A percentile compares a stretch with the other conserved stretches of the same genome.
phyloP scores from a whole-genome alignment of 2,113 vertebrate genomes.

The Percopsis transmontana region DNA sequence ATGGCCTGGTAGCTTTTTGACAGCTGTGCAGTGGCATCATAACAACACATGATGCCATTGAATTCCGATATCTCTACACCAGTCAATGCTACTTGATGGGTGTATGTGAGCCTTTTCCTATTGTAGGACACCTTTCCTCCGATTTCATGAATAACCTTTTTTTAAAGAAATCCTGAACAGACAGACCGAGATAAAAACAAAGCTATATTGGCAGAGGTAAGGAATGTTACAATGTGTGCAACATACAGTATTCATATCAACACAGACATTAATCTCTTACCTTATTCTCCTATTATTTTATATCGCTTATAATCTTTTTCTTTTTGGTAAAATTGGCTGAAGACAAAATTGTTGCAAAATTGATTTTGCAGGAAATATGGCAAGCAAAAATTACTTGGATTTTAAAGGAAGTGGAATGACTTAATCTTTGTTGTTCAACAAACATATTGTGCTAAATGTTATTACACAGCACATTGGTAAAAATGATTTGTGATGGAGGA shows the following conservation, averaged over 20 bases:
- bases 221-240: too few relatives aligned
- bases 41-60: slow-evolving; percentile 43
- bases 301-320: too few relatives aligned
- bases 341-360: slow-evolving; percentile 15
- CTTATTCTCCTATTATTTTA: too few relatives aligned
- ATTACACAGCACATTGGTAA: slow-evolving; percentile 31
- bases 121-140: too few relatives aligned
- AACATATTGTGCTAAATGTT: slow-evolving; percentile 32
- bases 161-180: too few relatives aligned
- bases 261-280: too few relatives aligned
- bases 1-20: slow-evolving; percentile 50
- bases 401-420: slow-evolving; percentile 11
- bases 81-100: slow-evolving; percentile 47
- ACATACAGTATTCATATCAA: too few relatives aligned
- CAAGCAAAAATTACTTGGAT: background rate
- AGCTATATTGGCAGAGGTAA: too few relatives aligned
- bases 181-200: too few relatives aligned
- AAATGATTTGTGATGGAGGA: slow-evolving; percentile 14
- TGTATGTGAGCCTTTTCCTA: slow-evolving; percentile 19
- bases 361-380: slow-evolving; percentile 18
- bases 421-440: slow-evolving; percentile 19
- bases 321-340: background rate
- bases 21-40: slow-evolving; percentile 41
- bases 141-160: too few relatives aligned
- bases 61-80: slow-evolving; percentile 52